Percentiles rank a stretch among this genome's conserved stretches.
These are phyloP conservation scores for Margaritifera margaritifera DNA, from an alignment of 2,888 invertebrate genomes.

Conservation along the genomic window DNA sequence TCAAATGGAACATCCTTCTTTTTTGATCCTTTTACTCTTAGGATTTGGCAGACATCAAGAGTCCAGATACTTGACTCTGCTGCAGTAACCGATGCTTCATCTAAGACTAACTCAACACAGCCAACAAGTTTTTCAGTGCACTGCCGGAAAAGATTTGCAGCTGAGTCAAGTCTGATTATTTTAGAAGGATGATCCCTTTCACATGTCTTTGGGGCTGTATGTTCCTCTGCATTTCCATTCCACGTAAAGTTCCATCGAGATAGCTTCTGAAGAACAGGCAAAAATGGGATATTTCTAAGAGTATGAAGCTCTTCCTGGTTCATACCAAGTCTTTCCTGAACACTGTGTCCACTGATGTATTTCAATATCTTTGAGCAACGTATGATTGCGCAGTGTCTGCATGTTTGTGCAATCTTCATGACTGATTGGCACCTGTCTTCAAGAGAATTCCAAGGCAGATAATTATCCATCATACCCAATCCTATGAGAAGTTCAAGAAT, in stretches of 20 bases:
- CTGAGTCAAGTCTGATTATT: not conserved
- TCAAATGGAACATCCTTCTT: not conserved
- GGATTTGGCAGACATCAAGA: no score
- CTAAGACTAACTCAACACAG: slow-evolving; percentile 3
- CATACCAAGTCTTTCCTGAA: not conserved
- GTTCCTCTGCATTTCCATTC: slow-evolving; percentile 18
- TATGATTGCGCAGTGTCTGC: no score
- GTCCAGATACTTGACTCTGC: no score
- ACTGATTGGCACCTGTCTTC: no score
- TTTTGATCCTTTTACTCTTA: no score
- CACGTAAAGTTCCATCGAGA: slow-evolving; percentile 36
- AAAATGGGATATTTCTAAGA: not conserved
- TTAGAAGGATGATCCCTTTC: not conserved
- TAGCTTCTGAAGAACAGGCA: slow-evolving; percentile 38
- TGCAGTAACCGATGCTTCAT: not conserved
- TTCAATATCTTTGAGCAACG: not conserved
- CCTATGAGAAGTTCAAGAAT: not conserved
- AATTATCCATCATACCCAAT: no score
- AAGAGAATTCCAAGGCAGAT: no score
- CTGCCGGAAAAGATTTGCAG: slow-evolving; percentile 2
- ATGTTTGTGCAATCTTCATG: no score
- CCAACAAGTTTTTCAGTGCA: slow-evolving; percentile 4
- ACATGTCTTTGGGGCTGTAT: no score
- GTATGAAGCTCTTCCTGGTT: not conserved
- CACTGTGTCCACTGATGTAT: not conserved